Evolutionary conservation across 2,113 vertebrate genomes (phyloP).

Genomic region (Lycocorax pyrrhopterus): DNA sequence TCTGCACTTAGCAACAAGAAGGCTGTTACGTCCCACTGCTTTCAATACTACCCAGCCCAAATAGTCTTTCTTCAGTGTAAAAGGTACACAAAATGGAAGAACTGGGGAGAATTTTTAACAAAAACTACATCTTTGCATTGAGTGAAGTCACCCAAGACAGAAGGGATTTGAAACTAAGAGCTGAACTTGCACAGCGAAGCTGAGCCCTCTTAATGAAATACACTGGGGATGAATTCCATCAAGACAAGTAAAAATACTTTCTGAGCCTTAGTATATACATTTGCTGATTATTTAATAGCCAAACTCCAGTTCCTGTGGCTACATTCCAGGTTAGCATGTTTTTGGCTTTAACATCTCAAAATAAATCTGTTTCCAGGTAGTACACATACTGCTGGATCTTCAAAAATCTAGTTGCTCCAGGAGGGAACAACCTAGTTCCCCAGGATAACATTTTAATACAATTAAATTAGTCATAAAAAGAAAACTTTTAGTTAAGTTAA

Average conservation of each 20-base stretch:
- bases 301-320: not conserved
- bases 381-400: not conserved
- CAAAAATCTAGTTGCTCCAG: not conserved
- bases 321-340: not conserved
- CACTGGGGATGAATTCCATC: not conserved
- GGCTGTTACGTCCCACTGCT: not conserved
- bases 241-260: not conserved
- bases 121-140: not conserved
- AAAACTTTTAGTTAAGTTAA: constrained; percentile 9
- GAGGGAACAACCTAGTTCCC: not conserved
- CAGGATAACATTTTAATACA: not conserved
- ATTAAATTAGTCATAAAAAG: not conserved
- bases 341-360: not conserved
- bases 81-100: not conserved
- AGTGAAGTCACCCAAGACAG: not conserved
- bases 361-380: not conserved
- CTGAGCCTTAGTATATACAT: not conserved
- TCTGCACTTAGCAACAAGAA: not conserved
- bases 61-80: not conserved
- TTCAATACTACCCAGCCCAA: not conserved
- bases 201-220: not conserved
- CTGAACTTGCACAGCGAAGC: not conserved
- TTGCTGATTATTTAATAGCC: not conserved
- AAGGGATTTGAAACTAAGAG: not conserved
- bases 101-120: not conserved